Percentiles rank a stretch among this genome's conserved stretches.
Evolutionary conservation across 1,140 invertebrate species (phyloP).

Genomic region (Cherax destructor): DNA sequence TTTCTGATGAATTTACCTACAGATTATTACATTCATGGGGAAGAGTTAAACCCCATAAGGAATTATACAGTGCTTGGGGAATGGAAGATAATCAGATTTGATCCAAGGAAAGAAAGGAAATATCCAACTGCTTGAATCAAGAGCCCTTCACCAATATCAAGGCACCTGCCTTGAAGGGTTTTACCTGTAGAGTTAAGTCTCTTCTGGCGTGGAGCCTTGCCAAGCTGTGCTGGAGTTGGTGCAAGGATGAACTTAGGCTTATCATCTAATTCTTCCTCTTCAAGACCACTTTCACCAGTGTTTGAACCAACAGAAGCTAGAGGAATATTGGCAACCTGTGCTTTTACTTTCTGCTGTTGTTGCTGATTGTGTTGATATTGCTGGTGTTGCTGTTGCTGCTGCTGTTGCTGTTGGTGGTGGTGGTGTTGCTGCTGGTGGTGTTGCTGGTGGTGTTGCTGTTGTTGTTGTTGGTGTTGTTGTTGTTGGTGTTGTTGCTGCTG

Average conservation of each 20-base stretch:
- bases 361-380: not conserved
- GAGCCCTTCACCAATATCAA: too few species aligned
- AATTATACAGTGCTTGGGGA: too few species aligned
- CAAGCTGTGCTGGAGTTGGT: conserved; percentile 93
- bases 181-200: conserved; percentile 76
- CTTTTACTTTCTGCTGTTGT: conserved; percentile 56
- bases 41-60: too few species aligned
- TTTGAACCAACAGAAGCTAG: conserved; percentile 21
- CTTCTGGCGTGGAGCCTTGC: conserved; percentile 89
- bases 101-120: too few species aligned
- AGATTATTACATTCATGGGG: too few species aligned
- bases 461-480: conserved; percentile 14
- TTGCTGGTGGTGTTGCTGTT: not conserved
- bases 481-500: conserved; percentile 30
- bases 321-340: conserved; percentile 54
- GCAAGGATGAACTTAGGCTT: conserved; percentile 85
- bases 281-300: conserved; percentile 36
- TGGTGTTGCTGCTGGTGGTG: not conserved
- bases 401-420: not conserved
- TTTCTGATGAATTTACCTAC: too few species aligned
- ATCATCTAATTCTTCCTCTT: conserved; percentile 77
- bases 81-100: too few species aligned
- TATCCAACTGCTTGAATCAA: too few species aligned
- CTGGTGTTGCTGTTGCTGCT: not conserved
- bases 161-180: too few species aligned